phyloP scores from a whole-genome alignment of 2,113 vertebrate genomes.

The Ceyx margarethae region DNA sequence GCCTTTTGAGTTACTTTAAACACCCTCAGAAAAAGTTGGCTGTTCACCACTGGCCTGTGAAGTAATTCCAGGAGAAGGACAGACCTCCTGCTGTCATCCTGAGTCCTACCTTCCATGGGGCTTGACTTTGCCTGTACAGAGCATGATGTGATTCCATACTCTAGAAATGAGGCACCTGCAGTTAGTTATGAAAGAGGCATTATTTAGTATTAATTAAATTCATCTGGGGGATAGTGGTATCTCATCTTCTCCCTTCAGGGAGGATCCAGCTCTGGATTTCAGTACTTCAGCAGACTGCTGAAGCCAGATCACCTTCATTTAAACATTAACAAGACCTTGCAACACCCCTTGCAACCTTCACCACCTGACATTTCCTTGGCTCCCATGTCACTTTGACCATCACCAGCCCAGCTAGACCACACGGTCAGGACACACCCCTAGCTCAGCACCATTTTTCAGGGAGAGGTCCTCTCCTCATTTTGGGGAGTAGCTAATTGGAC shows the following conservation, averaged over 20 bases:
- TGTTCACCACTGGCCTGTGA: background rate
- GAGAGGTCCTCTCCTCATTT: fast-evolving
- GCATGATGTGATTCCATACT: background rate
- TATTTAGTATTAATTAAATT: background rate
- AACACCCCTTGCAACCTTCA: background rate
- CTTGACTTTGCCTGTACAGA: background rate
- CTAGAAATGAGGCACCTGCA: background rate
- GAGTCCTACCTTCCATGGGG: background rate
- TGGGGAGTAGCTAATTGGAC: background rate
- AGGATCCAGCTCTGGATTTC: background rate
- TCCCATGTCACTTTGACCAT: background rate
- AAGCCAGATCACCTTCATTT: background rate
- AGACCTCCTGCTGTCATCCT: background rate
- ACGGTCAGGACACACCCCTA: fast-evolving
- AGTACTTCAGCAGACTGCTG: background rate
- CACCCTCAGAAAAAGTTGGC: background rate
- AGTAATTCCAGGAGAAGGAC: background rate
- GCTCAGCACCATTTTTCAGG: fast-evolving
- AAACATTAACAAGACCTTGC: background rate
- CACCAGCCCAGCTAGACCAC: background rate
- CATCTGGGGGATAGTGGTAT: background rate
- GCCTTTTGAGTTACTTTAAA: background rate
- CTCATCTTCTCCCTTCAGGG: background rate
- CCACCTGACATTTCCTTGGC: background rate
- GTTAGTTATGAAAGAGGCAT: background rate